A percentile compares a stretch with the other conserved stretches of the same genome.
phyloP scores from a whole-genome alignment of 2,888 invertebrate genomes.

The Lithophane ornitopus region DNA sequence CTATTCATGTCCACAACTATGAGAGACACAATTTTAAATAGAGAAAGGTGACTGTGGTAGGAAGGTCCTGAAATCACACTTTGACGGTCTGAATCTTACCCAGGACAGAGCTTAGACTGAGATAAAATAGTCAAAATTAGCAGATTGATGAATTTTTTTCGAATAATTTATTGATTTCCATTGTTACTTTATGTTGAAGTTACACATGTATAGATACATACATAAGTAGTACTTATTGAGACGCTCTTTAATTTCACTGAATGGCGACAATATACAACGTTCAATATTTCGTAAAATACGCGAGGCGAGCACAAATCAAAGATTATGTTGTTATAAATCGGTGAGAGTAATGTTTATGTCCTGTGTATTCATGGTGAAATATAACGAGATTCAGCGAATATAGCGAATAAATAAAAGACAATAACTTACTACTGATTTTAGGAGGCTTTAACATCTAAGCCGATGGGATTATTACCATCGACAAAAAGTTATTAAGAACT shows the following conservation, averaged over 20 bases:
- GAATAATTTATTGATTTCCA: slow-evolving; percentile 11
- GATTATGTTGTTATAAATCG: slow-evolving; percentile 55
- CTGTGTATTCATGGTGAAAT: slow-evolving; percentile 14
- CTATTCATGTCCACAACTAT: too few relatives aligned
- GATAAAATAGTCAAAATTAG: not conserved
- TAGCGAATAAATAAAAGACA: slow-evolving; percentile 13
- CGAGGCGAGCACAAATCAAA: slow-evolving; percentile 46
- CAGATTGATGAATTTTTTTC: not conserved
- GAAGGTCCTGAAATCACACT: not conserved
- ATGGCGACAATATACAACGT: slow-evolving; percentile 24
- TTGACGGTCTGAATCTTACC: not conserved
- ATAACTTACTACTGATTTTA: slow-evolving; percentile 10
- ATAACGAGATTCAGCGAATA: slow-evolving; percentile 6
- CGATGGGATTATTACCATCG: too few relatives aligned
- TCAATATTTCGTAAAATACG: slow-evolving; percentile 35
- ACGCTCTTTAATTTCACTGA: slow-evolving; percentile 36
- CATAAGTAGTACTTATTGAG: not conserved
- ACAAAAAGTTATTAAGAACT: too few relatives aligned
- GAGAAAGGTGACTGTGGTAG: not conserved
- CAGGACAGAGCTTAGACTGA: not conserved
- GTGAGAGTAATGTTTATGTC: slow-evolving; percentile 39
- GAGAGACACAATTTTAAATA: not conserved
- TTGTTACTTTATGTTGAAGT: slow-evolving; percentile 18
- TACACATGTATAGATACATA: not conserved
- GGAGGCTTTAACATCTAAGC: too few relatives aligned